Conservation (phyloP, 2,797 vertebrate species). For the Cynopterus sphinx region DNA sequence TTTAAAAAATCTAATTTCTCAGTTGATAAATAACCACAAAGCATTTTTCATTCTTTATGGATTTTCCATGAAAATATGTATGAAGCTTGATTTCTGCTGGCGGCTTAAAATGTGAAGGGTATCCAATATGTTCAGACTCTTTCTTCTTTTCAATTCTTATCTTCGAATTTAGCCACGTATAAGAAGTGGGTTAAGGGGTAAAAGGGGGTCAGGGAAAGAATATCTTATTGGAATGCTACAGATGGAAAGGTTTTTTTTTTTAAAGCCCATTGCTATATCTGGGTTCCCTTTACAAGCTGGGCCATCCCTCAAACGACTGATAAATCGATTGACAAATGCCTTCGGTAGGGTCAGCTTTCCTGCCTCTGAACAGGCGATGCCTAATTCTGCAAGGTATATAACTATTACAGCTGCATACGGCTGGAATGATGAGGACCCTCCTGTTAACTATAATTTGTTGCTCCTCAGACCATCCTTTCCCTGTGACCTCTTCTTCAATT, state of each 20-base stretch:
- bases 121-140: background rate
- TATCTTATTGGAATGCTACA: background rate
- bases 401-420: rapidly evolving
- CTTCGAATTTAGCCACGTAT: background rate
- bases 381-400: background rate
- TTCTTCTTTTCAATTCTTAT: background rate
- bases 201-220: background rate
- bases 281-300: background rate
- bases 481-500: background rate
- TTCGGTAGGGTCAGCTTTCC: background rate
- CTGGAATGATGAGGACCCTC: background rate
- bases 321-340: background rate
- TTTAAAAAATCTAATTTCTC: slow-evolving; percentile 53
- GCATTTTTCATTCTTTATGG: slow-evolving; percentile 52
- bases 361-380: background rate
- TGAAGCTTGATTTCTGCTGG: slow-evolving; percentile 26
- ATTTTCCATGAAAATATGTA: slow-evolving; percentile 62
- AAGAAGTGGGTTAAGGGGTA: background rate
- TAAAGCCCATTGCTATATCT: background rate
- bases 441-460: background rate
- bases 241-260: background rate
- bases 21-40: slow-evolving; percentile 62
- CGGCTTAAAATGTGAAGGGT: background rate
- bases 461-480: background rate
- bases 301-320: background rate